phyloP scores from a whole-genome alignment of 1,140 invertebrate genomes.

The Camponotus vicinus region DNA sequence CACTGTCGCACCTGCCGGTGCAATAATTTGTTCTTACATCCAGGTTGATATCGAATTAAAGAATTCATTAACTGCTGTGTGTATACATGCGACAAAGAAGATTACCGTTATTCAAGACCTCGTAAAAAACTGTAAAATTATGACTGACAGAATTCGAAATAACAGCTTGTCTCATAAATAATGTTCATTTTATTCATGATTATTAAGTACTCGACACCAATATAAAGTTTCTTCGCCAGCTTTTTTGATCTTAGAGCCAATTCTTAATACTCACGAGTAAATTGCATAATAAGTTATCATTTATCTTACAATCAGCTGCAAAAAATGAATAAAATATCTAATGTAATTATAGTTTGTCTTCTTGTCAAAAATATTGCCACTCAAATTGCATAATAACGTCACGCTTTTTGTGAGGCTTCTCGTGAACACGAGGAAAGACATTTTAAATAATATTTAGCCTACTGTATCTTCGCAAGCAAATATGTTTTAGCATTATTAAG shows the following conservation, averaged over 20 bases:
- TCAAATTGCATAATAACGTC: neutral
- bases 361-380: neutral
- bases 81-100: conserved; percentile 49
- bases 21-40: conserved; percentile 64
- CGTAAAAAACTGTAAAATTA: conserved; percentile 49
- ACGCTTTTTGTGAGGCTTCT: neutral
- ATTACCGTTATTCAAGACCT: conserved; percentile 34
- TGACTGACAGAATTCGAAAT: conserved; percentile 5
- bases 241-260: conserved; percentile 23
- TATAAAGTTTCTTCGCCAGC: conserved; percentile 21
- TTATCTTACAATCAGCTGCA: conserved; percentile 17
- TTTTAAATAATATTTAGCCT: neutral
- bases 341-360: conserved; percentile 34
- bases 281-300: conserved; percentile 46
- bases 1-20: conserved; percentile 64
- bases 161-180: conserved; percentile 49
- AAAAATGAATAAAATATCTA: conserved; percentile 31
- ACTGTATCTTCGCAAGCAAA: conserved; percentile 2
- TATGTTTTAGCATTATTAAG: neutral
- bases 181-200: conserved; percentile 40
- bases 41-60: conserved; percentile 71
- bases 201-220: conserved; percentile 25
- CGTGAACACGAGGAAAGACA: neutral
- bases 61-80: conserved; percentile 60
- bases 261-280: conserved; percentile 34